Conservation (phyloP, 2,888 invertebrate species). For the Nycteola revayana region DNA sequence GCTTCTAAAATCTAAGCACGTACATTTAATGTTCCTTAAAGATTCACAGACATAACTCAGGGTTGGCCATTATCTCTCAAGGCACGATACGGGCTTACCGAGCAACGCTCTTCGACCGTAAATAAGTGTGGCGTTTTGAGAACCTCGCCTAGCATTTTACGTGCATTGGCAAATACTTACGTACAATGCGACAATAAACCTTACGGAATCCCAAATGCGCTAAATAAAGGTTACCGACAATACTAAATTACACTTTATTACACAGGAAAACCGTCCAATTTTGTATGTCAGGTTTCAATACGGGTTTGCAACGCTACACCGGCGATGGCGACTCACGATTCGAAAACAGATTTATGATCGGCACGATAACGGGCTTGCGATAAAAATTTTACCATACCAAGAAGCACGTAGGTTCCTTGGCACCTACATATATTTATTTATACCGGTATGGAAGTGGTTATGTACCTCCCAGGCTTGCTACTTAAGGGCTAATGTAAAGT, state of each 20-base stretch:
- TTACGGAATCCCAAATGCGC: slow-evolving; percentile 53
- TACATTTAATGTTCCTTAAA: slow-evolving; percentile 21
- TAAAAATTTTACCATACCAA: slow-evolving; percentile 75
- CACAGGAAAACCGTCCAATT: slow-evolving; percentile 48
- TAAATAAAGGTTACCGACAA: slow-evolving; percentile 50
- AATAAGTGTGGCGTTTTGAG: slow-evolving; percentile 77
- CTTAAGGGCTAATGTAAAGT: too few species aligned
- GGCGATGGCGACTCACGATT: slow-evolving; percentile 75
- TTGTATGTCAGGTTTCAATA: slow-evolving; percentile 47
- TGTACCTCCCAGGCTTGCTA: slow-evolving; percentile 1
- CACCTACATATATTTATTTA: slow-evolving; percentile 29
- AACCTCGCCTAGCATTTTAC: slow-evolving; percentile 76
- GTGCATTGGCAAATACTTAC: slow-evolving; percentile 80
- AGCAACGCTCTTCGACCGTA: slow-evolving; percentile 57
- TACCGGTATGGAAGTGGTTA: slow-evolving; percentile 26
- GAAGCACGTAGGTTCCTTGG: slow-evolving; percentile 36
- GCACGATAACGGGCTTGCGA: slow-evolving; percentile 79
- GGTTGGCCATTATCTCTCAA: slow-evolving; percentile 37
- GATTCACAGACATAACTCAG: slow-evolving; percentile 31
- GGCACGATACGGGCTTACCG: slow-evolving; percentile 31
- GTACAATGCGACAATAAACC: slow-evolving; percentile 76
- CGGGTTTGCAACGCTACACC: slow-evolving; percentile 52
- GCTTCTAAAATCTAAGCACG: slow-evolving; percentile 5
- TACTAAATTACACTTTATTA: slow-evolving; percentile 66
- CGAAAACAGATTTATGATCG: slow-evolving; percentile 81